Conservation (phyloP, 2,888 invertebrate genomes). For the Boloria selene region DNA sequence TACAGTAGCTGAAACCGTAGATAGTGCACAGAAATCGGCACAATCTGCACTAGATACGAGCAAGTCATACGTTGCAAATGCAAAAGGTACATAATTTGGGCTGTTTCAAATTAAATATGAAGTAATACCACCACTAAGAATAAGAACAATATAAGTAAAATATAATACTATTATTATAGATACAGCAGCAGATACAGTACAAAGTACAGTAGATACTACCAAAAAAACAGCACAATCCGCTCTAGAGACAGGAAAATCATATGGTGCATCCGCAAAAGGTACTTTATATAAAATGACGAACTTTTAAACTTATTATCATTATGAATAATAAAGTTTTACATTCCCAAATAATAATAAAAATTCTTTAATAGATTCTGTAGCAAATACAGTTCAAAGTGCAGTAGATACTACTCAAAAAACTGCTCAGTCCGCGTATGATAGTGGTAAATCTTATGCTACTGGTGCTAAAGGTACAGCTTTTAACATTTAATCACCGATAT, state of each 20-base stretch:
- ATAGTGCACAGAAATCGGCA: conserved; percentile 51
- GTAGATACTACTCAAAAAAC: conserved; percentile 52
- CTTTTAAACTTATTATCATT: no score
- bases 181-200: conserved; percentile 34
- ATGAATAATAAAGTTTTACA: no score
- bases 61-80: conserved; percentile 54
- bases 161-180: conserved; percentile 31
- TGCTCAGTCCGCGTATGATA: conserved; percentile 50
- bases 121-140: no score
- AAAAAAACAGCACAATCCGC: conserved; percentile 54
- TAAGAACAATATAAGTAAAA: neutral
- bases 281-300: neutral
- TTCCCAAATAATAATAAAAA: no score
- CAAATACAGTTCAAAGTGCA: conserved; percentile 37
- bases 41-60: conserved; percentile 55
- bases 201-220: conserved; percentile 45
- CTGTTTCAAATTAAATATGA: neutral
- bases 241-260: conserved; percentile 44
- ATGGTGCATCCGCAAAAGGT: conserved; percentile 43
- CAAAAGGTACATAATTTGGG: conserved; percentile 30
- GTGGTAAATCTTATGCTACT: conserved; percentile 34
- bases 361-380: no score
- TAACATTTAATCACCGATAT: conserved; percentile 17
- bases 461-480: conserved; percentile 34
- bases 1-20: conserved; percentile 40